Evolutionary conservation across 2,888 invertebrate genomes (phyloP).

Genomic region (Heliconius charithonia): DNA sequence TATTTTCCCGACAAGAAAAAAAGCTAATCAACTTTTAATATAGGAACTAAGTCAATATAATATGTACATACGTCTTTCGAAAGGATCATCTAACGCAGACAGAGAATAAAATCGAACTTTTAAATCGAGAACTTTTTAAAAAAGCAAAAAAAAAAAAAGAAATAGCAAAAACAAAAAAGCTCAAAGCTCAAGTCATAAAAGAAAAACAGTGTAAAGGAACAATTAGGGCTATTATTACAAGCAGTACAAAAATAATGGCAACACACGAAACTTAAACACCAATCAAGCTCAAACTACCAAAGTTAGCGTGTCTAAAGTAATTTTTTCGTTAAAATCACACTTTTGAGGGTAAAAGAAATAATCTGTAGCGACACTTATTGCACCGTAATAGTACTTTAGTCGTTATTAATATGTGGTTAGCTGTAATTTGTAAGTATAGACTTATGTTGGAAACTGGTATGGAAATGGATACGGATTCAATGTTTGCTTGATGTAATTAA

Average conservation of each 20-base stretch:
- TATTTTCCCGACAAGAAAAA: no score
- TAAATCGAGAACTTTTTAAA: no score
- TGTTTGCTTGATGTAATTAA: not conserved
- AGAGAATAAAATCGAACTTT: no score
- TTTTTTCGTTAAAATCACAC: slow-evolving; percentile 29
- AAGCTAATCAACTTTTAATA: no score
- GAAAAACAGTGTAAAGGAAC: not conserved
- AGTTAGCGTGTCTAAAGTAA: slow-evolving; percentile 25
- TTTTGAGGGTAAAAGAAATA: slow-evolving; percentile 16
- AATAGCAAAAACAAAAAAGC: not conserved
- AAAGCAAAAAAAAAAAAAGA: not conserved
- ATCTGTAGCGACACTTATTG: slow-evolving; percentile 27
- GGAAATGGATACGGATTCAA: not conserved
- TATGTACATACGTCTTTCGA: no score
- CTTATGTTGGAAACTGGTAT: slow-evolving; percentile 24
- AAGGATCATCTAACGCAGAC: no score
- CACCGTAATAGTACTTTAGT: slow-evolving; percentile 23
- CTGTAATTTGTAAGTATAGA: slow-evolving; percentile 44
- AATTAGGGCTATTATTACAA: slow-evolving; percentile 17
- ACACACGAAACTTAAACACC: slow-evolving; percentile 12
- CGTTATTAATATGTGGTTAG: slow-evolving; percentile 39
- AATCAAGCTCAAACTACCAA: slow-evolving; percentile 5
- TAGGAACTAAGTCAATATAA: no score
- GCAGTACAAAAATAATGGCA: not conserved
- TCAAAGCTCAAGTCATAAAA: not conserved